These are phyloP conservation scores for Pantelozetes paolii DNA, from an alignment of 2,888 invertebrate species.

Conservation along the genomic window DNA sequence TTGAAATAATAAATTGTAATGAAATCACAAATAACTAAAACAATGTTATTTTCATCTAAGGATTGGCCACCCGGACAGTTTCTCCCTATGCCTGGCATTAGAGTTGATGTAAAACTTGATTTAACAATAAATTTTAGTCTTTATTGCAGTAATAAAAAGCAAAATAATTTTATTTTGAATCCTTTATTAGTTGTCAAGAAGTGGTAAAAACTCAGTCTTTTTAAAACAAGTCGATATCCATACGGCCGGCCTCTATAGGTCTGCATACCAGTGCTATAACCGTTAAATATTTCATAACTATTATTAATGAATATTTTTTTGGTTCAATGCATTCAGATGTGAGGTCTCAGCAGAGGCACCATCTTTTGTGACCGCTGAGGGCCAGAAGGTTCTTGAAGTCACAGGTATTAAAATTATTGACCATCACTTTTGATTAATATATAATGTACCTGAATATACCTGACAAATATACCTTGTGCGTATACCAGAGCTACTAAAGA, in stretches of 20 bases:
- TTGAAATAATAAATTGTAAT: too few relatives aligned
- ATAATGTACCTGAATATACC: too few relatives aligned
- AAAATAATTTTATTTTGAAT: background rate
- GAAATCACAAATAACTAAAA: background rate
- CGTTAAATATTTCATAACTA: background rate
- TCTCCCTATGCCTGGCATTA: constrained; percentile 73
- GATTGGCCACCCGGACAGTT: constrained; percentile 74
- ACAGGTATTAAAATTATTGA: constrained; percentile 44
- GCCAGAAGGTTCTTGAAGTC: constrained; percentile 48
- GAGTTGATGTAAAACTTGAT: constrained; percentile 70
- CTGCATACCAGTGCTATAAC: background rate
- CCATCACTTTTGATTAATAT: background rate
- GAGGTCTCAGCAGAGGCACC: constrained; percentile 72
- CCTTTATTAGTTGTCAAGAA: constrained; percentile 60
- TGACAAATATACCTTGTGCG: too few relatives aligned
- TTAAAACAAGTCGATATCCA: constrained; percentile 65
- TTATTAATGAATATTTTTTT: background rate
- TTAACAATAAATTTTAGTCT: background rate
- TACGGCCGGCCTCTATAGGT: constrained; percentile 68
- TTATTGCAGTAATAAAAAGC: background rate
- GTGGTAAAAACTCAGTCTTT: constrained; percentile 63
- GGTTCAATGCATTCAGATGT: background rate
- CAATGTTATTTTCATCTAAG: constrained; percentile 49
- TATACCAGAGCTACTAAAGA: too few relatives aligned
- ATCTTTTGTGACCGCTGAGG: constrained; percentile 57